These are phyloP conservation scores for Agapornis roseicollis DNA, from an alignment of 2,113 vertebrate species.

Conservation along the genomic window DNA sequence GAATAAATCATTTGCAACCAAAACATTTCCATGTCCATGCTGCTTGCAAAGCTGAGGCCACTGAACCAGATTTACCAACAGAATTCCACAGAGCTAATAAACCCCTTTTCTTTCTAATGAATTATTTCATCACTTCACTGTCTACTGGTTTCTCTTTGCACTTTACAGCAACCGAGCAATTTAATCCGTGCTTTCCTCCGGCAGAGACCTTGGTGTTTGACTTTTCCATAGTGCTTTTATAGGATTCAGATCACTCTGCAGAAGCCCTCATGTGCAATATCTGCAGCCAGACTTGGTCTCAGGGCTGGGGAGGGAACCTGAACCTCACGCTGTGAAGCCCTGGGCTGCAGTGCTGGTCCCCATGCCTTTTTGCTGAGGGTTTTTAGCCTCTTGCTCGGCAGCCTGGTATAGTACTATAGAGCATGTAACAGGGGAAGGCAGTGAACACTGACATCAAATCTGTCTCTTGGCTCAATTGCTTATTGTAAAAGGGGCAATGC, in stretches of 20 bases:
- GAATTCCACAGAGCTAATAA: neutral
- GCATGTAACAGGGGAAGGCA: fast-evolving
- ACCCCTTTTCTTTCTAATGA: neutral
- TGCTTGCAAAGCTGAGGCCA: neutral
- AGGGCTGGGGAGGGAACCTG: neutral
- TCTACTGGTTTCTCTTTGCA: neutral
- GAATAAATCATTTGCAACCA: neutral
- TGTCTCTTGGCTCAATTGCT: neutral
- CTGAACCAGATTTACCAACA: neutral
- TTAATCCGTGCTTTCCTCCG: neutral
- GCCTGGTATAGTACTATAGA: neutral
- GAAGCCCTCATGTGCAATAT: neutral
- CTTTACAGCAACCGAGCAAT: neutral
- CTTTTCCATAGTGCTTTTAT: neutral
- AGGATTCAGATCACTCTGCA: neutral
- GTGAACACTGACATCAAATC: neutral
- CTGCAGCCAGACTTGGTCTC: neutral
- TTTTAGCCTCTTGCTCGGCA: neutral
- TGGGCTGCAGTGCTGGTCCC: fast-evolving
- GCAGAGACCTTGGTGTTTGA: neutral
- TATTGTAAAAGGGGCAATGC: neutral
- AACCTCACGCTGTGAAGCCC: fast-evolving
- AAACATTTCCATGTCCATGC: neutral
- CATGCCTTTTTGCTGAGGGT: neutral
- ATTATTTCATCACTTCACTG: neutral